phyloP scores from a whole-genome alignment of 2,797 vertebrate species.

The Microcaecilia unicolor region DNA sequence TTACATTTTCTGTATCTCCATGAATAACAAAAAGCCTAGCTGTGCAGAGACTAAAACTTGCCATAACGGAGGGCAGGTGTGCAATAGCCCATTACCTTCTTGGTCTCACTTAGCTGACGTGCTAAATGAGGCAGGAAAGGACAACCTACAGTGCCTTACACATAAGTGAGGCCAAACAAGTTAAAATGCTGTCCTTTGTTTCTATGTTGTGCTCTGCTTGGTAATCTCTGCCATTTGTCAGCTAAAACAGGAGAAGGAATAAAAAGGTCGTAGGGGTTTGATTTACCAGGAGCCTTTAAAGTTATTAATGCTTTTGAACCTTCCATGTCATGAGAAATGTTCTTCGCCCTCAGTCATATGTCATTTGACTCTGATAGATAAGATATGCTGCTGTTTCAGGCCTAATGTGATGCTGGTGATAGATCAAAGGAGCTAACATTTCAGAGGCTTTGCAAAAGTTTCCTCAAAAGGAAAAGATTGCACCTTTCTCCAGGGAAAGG shows the following conservation, averaged over 20 bases:
- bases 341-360: constrained; percentile 12
- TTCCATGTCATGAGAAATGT: background rate
- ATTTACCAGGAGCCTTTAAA: background rate
- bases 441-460: background rate
- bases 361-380: background rate
- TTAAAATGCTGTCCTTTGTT: background rate
- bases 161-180: fast-evolving
- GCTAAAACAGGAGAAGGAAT: constrained; percentile 12
- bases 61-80: too few species aligned
- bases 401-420: constrained; percentile 7
- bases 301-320: background rate
- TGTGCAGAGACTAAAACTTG: too few species aligned
- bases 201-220: background rate
- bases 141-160: background rate
- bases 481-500: too few species aligned
- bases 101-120: too few species aligned
- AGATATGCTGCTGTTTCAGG: background rate
- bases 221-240: background rate
- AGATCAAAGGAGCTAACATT: constrained; percentile 15
- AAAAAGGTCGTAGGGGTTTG: constrained; percentile 12
- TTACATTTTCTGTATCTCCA: too few species aligned
- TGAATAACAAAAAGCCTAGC: too few species aligned
- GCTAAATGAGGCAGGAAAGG: too few species aligned
- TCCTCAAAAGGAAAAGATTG: background rate
- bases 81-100: too few species aligned